A percentile compares a stretch with the other conserved stretches of the same genome.
These are phyloP conservation scores for Drosophila mettleri DNA, from an alignment of 2,888 invertebrate genomes.

Conservation along the genomic window DNA sequence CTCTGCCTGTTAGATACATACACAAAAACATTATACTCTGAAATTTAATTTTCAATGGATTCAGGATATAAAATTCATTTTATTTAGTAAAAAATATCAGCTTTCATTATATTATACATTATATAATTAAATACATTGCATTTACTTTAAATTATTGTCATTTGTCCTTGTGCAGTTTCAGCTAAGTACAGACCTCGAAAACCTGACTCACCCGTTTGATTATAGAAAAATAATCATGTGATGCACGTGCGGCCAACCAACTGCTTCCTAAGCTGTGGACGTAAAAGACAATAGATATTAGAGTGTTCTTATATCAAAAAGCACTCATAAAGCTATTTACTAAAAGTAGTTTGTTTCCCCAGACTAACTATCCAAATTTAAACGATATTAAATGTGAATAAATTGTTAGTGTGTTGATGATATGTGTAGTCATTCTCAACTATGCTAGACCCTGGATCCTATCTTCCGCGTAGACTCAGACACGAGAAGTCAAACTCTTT, in stretches of 20 bases:
- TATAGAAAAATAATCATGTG: slow-evolving; percentile 30
- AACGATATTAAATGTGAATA: no score
- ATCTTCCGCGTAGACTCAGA: no score
- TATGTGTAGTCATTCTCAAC: no score
- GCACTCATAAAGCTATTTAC: background rate
- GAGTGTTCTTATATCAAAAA: background rate
- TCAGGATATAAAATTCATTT: no score
- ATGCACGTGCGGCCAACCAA: slow-evolving; percentile 88
- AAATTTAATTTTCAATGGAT: no score
- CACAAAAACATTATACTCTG: no score
- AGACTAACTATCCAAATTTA: no score
- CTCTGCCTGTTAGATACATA: no score
- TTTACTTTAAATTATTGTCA: background rate
- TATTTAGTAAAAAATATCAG: background rate
- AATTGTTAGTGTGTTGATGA: no score
- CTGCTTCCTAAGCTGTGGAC: slow-evolving; percentile 89
- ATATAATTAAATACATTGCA: background rate
- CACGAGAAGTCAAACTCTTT: no score
- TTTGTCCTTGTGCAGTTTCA: background rate
- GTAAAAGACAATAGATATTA: background rate
- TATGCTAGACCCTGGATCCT: no score
- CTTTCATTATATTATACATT: background rate
- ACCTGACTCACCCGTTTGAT: slow-evolving; percentile 27
- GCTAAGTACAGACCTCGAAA: slow-evolving; percentile 30
- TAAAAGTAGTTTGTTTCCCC: background rate